Conservation (phyloP, 2,888 invertebrate species). For the Poecilobothrus nobilitatus region DNA sequence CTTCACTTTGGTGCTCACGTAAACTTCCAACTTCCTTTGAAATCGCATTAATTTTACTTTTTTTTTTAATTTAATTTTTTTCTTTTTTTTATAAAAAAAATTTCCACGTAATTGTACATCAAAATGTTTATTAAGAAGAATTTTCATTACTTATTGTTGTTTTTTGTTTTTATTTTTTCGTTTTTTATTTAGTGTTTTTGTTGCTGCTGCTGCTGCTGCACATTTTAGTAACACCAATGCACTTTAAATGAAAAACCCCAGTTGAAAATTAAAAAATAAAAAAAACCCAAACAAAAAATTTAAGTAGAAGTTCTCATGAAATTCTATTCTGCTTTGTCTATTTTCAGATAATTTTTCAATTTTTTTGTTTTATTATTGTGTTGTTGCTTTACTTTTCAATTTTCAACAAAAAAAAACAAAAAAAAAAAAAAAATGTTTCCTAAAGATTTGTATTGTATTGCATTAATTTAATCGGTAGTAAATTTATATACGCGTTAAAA, state of each 20-base stretch:
- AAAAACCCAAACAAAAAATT: neutral
- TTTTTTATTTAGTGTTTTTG: neutral
- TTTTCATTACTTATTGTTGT: neutral
- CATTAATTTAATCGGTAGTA: neutral
- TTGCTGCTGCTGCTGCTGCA: neutral
- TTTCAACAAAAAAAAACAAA: neutral
- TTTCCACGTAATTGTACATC: neutral
- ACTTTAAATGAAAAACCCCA: too few species aligned
- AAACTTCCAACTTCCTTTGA: slow-evolving; percentile 2
- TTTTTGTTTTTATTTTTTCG: neutral
- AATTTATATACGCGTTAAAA: neutral
- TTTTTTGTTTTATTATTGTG: neutral
- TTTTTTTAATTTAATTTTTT: neutral
- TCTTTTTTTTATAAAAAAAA: neutral
- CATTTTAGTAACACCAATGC: neutral
- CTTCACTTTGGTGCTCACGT: neutral
- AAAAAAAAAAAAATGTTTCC: neutral
- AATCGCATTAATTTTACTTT: neutral
- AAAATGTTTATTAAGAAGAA: slow-evolving; percentile 4
- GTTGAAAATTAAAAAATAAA: neutral
- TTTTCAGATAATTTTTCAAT: neutral
- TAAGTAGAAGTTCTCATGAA: neutral
- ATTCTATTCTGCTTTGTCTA: neutral
- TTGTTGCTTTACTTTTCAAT: neutral
- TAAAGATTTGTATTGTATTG: neutral